Base-by-base conservation (phyloP, 2,888 invertebrate species). In the Strigamia transsilvanica region DNA sequence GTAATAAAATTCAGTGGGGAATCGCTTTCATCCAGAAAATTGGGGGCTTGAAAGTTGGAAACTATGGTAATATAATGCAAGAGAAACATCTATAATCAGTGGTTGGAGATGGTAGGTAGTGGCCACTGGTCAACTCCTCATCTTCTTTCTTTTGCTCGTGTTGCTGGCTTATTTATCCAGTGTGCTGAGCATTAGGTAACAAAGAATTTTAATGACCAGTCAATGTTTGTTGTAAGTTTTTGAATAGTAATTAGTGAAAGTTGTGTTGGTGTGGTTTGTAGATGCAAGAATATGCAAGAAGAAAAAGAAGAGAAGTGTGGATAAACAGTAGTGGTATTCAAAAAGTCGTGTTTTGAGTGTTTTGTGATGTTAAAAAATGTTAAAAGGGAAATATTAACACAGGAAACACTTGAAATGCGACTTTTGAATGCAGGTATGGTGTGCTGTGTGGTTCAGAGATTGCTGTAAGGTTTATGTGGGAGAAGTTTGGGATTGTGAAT, bases 21-120 rank as follows among this genome's bases (percentile, higher is more conserved):
- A 46, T 46, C 46, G 46, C 46, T 46, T 46, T 46, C 46, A 46
- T 46, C 46, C 46, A 46, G 46, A 46, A 46, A 46, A 46, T 46
- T 46, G 46, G 46, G 46, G 46, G n/a, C 46, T 46, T 46, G 46
- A 46, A 46, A 46, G 12, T 38, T 46, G 46, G 15, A 46, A 46
- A 46, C 46, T 46, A 46, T 46, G 46, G 46, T 46, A 46, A 46
- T 46, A 1, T n/a, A n/a, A 46, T 46, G 46, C 46, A 46, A 46
- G 46, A 46, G 46, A 4, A 46, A 46, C 46, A 46, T n/a, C 46
- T n/a, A 5, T 46, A 46, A 46, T 46, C 1, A 42, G 46, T 15
- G 5, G 46, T 46, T 3, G 1, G 46, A 46, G 46, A n/a, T n/a
- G n/a, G 46, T 46, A 38, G 46, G 15, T 46, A n/a, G 46, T 46